Conservation (phyloP, 2,797 vertebrate species). For the Semaprochilodus insignis region DNA sequence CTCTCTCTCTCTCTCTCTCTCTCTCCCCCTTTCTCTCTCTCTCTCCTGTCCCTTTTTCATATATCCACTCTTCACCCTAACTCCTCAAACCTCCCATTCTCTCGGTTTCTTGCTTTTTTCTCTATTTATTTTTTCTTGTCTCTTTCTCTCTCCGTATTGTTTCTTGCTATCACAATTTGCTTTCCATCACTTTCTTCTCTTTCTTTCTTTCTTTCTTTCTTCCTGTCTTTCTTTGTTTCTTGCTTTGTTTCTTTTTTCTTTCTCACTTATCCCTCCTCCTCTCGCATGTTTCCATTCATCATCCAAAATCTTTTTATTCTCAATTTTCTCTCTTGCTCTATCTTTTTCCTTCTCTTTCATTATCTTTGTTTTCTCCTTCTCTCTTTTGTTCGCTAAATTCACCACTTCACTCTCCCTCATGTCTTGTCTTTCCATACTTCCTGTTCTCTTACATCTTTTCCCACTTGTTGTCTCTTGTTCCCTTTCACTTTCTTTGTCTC, state of each 20-base stretch:
- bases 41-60: constrained; percentile 12
- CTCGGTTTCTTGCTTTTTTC: constrained; percentile 29
- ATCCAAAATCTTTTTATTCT: constrained; percentile 4
- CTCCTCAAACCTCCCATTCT: constrained; percentile 33
- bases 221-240: background rate
- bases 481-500: no score
- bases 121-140: background rate
- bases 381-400: no score
- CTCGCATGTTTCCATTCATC: background rate
- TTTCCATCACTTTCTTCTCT: background rate
- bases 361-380: constrained; percentile 4
- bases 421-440: no score
- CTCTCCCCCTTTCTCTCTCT: constrained; percentile 11
- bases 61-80: background rate
- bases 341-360: background rate
- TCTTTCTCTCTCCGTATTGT: background rate
- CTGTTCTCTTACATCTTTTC: no score
- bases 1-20: constrained; percentile 39
- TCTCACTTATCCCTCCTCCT: constrained; percentile 45
- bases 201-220: background rate
- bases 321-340: constrained; percentile 36
- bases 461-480: no score
- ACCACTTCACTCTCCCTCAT: no score
- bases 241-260: background rate
- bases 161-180: background rate